A percentile compares a stretch with the other conserved stretches of the same genome.
Evolutionary conservation across 2,888 invertebrate species (phyloP).

Genomic region (Diplolepis rosae): DNA sequence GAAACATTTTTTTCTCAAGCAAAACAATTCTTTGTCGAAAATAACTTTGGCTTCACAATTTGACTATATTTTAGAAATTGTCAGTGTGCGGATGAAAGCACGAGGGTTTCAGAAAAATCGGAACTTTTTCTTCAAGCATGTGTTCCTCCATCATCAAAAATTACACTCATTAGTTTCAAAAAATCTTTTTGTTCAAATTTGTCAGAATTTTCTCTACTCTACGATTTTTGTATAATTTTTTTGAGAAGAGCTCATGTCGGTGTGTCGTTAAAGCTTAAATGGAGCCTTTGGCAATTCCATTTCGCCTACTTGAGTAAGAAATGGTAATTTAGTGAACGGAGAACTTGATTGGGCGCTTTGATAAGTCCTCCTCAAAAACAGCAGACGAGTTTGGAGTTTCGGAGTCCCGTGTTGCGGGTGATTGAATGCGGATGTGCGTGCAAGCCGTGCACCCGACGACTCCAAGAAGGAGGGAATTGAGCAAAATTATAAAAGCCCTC

Average conservation of each 20-base stretch:
- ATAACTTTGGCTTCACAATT: too few relatives aligned
- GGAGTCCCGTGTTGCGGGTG: constrained; percentile 53
- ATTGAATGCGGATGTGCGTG: constrained; percentile 71
- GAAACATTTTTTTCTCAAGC: too few relatives aligned
- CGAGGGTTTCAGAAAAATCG: too few relatives aligned
- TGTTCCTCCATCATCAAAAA: too few relatives aligned
- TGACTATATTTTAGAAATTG: too few relatives aligned
- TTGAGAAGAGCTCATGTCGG: constrained; percentile 26
- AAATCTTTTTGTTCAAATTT: background rate
- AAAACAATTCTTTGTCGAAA: too few relatives aligned
- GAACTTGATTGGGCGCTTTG: constrained; percentile 18
- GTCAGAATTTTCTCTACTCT: background rate
- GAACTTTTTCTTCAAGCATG: too few relatives aligned
- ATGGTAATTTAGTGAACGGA: constrained; percentile 30
- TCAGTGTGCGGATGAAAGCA: too few relatives aligned
- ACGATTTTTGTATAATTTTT: background rate
- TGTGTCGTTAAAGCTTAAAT: constrained; percentile 27
- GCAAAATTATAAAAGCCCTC: constrained; percentile 67
- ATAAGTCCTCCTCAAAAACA: constrained; percentile 30
- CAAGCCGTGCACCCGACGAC: constrained; percentile 57
- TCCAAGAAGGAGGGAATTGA: constrained; percentile 60
- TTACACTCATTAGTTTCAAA: too few relatives aligned
- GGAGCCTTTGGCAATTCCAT: constrained; percentile 27
- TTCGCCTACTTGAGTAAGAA: constrained; percentile 28
- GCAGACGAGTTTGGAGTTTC: constrained; percentile 47